Conservation (phyloP, 2,113 vertebrate genomes). For the Etia nguti region DNA sequence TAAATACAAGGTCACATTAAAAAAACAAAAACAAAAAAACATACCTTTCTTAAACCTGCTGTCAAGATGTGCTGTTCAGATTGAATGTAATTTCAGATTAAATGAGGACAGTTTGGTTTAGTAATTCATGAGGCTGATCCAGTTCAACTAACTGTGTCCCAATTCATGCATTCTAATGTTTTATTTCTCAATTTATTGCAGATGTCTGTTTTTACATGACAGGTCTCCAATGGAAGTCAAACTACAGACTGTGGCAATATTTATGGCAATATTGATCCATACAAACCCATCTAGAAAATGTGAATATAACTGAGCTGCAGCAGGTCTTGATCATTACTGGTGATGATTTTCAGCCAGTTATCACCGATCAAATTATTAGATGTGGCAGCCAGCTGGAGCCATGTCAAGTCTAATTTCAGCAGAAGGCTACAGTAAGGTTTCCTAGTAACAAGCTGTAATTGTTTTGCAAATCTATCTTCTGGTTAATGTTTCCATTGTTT, state of each 20-base stretch:
- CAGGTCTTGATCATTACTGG: not conserved
- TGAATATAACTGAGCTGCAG: not conserved
- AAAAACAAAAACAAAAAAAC: fast-evolving
- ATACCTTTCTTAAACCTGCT: not conserved
- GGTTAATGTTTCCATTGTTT: not conserved
- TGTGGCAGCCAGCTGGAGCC: conserved; percentile 17
- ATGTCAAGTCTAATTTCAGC: not conserved
- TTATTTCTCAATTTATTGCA: not conserved
- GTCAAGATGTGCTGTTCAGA: not conserved
- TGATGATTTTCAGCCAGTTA: not conserved
- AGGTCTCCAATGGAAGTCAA: not conserved
- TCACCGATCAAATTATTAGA: not conserved
- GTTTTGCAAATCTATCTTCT: not conserved
- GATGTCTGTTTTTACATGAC: not conserved
- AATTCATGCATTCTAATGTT: not conserved
- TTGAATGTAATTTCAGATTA: not conserved
- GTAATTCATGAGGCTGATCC: not conserved
- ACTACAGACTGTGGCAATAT: not conserved
- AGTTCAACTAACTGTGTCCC: not conserved
- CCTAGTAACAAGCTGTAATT: not conserved
- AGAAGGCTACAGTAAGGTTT: not conserved
- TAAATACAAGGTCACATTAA: not conserved
- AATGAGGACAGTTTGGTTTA: not conserved
- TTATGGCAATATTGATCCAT: not conserved
- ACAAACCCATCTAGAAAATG: not conserved